Evolutionary conservation across 2,888 invertebrate genomes (phyloP).

Genomic region (Spisula subtruncata): DNA sequence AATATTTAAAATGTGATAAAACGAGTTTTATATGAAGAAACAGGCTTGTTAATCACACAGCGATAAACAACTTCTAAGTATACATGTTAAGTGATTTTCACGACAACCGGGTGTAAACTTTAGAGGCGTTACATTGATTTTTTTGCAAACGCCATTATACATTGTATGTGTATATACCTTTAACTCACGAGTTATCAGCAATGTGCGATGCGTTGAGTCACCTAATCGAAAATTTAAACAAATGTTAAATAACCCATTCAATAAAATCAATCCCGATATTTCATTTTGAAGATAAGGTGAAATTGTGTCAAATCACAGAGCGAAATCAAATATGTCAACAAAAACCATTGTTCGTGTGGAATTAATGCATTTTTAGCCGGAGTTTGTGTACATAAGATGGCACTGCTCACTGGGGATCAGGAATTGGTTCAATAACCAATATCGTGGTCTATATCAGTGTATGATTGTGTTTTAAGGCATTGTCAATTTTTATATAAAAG

Average conservation of each 20-base stretch:
- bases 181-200: background rate
- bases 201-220: background rate
- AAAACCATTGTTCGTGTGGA: background rate
- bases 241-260: background rate
- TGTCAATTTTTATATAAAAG: no score
- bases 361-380: background rate
- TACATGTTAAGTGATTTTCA: background rate
- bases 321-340: background rate
- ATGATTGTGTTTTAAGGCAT: no score
- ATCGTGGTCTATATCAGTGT: no score
- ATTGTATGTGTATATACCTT: background rate
- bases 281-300: background rate
- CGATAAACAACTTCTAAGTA: background rate
- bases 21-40: background rate
- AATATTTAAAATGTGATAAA: slow-evolving; percentile 4
- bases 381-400: background rate
- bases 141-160: background rate
- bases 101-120: background rate
- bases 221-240: background rate
- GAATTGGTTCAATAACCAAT: no score
- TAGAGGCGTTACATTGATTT: slow-evolving; percentile 1
- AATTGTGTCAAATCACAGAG: background rate
- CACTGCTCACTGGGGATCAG: no score
- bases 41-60: background rate
- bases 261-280: slow-evolving; percentile 3